Percentiles rank a stretch among this genome's conserved stretches.
These are phyloP conservation scores for Andrena haemorrhoa DNA, from an alignment of 2,888 invertebrate genomes.

Conservation along the genomic window DNA sequence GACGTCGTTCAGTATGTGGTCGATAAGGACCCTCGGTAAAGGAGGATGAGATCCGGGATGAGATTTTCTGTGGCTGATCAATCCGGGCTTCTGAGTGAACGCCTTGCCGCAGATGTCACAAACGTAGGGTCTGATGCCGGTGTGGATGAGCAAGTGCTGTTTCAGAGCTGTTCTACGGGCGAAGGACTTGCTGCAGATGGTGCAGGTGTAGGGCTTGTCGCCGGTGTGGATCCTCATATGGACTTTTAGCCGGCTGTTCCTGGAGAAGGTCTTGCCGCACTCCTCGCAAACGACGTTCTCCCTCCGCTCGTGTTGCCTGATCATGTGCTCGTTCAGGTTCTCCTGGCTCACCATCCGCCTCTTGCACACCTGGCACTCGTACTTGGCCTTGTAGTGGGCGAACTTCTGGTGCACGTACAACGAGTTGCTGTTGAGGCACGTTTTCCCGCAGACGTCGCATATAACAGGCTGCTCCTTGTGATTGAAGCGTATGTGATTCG, in stretches of 20 bases:
- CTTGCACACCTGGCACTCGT: conserved; percentile 82
- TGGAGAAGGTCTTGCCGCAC: conserved; percentile 82
- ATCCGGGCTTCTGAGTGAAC: conserved; percentile 82
- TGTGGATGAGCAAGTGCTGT: conserved; percentile 82
- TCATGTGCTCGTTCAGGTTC: conserved; percentile 84
- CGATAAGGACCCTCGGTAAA: conserved; percentile 80
- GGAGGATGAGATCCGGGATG: conserved; percentile 83
- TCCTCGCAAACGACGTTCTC: conserved; percentile 83
- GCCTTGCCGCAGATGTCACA: conserved; percentile 83
- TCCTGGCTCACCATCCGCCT: conserved; percentile 84
- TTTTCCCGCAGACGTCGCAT: conserved; percentile 82
- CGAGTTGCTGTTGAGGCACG: conserved; percentile 81
- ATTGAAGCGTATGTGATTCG: conserved; percentile 79
- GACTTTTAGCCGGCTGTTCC: conserved; percentile 80
- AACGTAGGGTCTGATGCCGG: conserved; percentile 81
- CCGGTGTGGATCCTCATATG: conserved; percentile 84
- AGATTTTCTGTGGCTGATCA: conserved; percentile 82
- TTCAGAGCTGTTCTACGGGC: conserved; percentile 80
- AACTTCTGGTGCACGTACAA: conserved; percentile 82
- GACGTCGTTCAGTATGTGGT: conserved; percentile 81
- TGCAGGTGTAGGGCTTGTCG: conserved; percentile 80
- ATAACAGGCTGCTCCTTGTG: conserved; percentile 79
- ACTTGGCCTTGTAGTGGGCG: conserved; percentile 83
- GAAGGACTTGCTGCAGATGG: conserved; percentile 80
- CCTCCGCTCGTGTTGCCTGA: conserved; percentile 81